These are phyloP conservation scores for Miniopterus natalensis DNA, from an alignment of 2,113 vertebrate species.

Conservation along the genomic window DNA sequence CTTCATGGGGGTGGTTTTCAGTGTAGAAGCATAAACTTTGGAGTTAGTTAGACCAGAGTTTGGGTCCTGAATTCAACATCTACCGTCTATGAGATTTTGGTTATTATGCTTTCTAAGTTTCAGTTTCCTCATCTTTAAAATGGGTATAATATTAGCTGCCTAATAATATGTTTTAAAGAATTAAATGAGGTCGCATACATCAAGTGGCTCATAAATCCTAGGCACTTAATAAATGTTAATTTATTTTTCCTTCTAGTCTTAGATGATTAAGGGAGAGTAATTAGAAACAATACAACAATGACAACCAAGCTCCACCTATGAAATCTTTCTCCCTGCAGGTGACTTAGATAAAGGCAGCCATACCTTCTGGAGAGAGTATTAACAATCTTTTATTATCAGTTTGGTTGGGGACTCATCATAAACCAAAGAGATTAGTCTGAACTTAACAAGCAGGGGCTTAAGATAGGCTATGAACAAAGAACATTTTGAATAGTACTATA, in stretches of 20 bases:
- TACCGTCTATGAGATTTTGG: background rate
- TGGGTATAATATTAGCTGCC: background rate
- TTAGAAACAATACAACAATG: background rate
- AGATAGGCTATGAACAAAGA: background rate
- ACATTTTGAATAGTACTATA: background rate
- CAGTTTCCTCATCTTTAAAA: background rate
- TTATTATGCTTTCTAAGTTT: background rate
- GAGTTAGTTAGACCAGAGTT: background rate
- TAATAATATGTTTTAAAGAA: slow-evolving; percentile 28
- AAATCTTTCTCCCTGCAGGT: background rate
- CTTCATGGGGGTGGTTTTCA: background rate
- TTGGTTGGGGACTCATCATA: background rate
- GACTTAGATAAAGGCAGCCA: background rate
- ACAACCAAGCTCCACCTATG: background rate
- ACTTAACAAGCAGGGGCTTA: background rate
- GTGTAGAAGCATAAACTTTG: background rate
- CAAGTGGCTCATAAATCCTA: background rate
- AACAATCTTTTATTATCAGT: background rate
- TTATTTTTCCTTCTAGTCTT: slow-evolving; percentile 34
- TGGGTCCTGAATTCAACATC: background rate
- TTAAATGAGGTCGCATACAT: background rate
- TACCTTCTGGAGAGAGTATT: background rate
- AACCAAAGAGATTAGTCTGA: background rate
- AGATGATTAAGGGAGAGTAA: slow-evolving; percentile 14
- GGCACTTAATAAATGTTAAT: background rate